These are phyloP conservation scores for Batillaria attramentaria DNA, from an alignment of 1,140 invertebrate genomes.

Conservation along the genomic window DNA sequence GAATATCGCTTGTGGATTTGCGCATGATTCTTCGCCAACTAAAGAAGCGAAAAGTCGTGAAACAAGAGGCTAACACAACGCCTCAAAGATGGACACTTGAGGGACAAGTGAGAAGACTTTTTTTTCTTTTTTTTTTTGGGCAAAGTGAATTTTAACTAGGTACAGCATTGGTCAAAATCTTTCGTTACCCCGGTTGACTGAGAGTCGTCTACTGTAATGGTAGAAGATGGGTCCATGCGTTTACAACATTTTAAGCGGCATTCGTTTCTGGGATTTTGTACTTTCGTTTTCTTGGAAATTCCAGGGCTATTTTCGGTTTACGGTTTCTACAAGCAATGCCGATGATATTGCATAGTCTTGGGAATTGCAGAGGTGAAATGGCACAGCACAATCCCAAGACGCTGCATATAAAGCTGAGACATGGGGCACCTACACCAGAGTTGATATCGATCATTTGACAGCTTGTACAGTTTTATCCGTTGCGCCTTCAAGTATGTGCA, in stretches of 20 bases:
- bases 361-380: not conserved
- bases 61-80: not conserved
- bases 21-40: not conserved
- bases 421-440: not conserved
- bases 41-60: not conserved
- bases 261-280: not conserved
- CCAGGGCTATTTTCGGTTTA: constrained; percentile 1
- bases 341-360: not conserved
- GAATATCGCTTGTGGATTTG: not conserved
- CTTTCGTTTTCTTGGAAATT: constrained; percentile 15
- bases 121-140: not conserved
- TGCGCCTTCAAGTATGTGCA: too few relatives aligned
- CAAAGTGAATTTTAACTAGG: not conserved
- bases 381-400: not conserved
- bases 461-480: too few relatives aligned
- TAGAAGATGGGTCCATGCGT: not conserved
- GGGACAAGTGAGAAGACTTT: not conserved
- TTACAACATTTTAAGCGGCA: not conserved
- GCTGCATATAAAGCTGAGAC: not conserved
- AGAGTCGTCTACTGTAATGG: not conserved
- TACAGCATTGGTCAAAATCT: not conserved
- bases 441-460: too few relatives aligned
- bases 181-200: not conserved
- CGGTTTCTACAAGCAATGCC: not conserved
- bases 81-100: constrained; percentile 8